These are phyloP conservation scores for Megaptera novaeangliae DNA, from an alignment of 2,113 vertebrate species.

Conservation along the genomic window DNA sequence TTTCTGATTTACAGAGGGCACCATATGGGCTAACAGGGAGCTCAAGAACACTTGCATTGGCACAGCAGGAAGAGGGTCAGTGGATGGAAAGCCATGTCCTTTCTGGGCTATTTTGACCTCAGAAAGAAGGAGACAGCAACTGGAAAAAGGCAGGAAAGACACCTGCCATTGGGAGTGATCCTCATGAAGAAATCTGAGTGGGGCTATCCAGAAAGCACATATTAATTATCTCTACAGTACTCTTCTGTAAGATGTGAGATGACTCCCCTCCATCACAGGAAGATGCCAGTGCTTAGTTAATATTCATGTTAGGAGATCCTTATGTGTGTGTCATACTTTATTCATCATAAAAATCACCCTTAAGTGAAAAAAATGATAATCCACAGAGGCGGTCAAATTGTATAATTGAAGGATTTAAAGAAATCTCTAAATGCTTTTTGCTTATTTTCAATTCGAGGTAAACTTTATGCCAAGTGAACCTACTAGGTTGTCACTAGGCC, in stretches of 20 bases:
- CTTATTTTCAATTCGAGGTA: neutral
- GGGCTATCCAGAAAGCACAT: neutral
- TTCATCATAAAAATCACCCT: neutral
- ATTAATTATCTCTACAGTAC: neutral
- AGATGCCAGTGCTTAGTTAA: neutral
- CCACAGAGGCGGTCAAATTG: neutral
- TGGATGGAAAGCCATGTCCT: too few relatives aligned
- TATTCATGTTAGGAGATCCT: neutral
- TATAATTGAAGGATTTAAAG: neutral
- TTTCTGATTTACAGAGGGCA: neutral
- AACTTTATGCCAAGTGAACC: neutral
- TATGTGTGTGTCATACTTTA: neutral
- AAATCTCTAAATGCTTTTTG: neutral
- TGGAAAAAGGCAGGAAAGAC: neutral
- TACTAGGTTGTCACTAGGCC: neutral
- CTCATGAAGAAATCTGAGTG: neutral
- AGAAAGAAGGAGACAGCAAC: neutral
- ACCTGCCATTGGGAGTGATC: neutral
- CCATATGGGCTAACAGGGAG: neutral
- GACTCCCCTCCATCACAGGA: neutral
- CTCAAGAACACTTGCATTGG: accelerated
- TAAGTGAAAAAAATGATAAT: neutral
- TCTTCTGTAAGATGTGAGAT: neutral
- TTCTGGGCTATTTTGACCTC: neutral
- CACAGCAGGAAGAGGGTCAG: neutral